Percentiles rank a stretch among this genome's conserved stretches.
Conservation (phyloP, 2,888 invertebrate species). For the Callyntrura guangdongensis region DNA sequence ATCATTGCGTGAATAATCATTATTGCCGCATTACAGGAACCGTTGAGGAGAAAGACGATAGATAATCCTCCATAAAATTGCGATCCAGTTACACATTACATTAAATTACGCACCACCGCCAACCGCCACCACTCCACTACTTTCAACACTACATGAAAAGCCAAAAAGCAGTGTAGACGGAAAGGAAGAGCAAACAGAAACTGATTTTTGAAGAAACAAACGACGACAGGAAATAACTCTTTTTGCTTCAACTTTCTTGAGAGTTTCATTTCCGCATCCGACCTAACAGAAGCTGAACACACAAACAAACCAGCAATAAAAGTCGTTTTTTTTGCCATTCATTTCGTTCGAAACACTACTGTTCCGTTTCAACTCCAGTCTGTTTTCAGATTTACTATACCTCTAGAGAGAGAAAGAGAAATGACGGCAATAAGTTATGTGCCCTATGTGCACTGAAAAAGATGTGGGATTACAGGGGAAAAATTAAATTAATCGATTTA, state of each 20-base stretch:
- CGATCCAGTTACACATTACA: conserved; percentile 31
- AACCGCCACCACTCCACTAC: background rate
- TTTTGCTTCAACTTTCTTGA: conserved; percentile 15
- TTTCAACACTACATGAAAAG: background rate
- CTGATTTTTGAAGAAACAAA: conserved; percentile 49
- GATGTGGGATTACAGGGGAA: conserved; percentile 64
- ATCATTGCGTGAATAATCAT: conserved; percentile 32
- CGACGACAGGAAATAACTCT: conserved; percentile 58
- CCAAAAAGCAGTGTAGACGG: background rate
- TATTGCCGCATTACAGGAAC: background rate
- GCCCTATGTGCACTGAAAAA: conserved; percentile 19
- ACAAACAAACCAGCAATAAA: conserved; percentile 60
- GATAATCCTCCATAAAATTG: conserved; percentile 51
- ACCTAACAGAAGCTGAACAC: conserved; percentile 3
- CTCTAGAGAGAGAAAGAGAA: conserved; percentile 20
- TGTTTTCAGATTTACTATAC: conserved; percentile 3
- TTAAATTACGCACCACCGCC: too few species aligned
- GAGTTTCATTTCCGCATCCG: conserved; percentile 61
- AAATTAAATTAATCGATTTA: conserved; percentile 74
- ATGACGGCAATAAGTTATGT: conserved; percentile 42
- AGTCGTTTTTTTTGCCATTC: conserved; percentile 29
- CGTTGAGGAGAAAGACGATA: background rate
- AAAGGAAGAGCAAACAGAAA: background rate
- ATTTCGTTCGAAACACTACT: background rate
- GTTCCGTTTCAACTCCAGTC: conserved; percentile 46